Percentiles rank a stretch among this genome's conserved stretches.
These are phyloP conservation scores for Tenthredo scrophulariae DNA, from an alignment of 2,888 invertebrate species.

Conservation along the genomic window DNA sequence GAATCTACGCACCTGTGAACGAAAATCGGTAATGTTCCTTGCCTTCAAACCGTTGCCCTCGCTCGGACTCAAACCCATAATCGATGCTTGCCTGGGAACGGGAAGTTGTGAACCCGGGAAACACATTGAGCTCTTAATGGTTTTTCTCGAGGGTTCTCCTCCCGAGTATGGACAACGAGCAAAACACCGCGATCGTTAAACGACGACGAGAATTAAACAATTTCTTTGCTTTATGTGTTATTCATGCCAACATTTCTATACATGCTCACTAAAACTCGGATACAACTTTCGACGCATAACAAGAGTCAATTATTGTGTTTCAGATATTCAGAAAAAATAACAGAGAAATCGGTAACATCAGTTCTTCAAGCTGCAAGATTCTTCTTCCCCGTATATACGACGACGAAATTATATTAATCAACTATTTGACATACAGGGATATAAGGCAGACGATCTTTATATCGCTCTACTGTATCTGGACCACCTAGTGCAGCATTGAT, in stretches of 20 bases:
- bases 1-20: constrained; percentile 24
- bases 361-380: background rate
- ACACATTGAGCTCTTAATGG: background rate
- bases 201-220: background rate
- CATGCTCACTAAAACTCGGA: too few relatives aligned
- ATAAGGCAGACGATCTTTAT: background rate
- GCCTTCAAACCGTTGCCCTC: constrained; percentile 2
- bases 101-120: constrained; percentile 28
- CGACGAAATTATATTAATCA: background rate
- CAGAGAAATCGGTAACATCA: constrained; percentile 14
- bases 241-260: background rate
- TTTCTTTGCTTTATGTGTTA: background rate
- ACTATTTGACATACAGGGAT: background rate
- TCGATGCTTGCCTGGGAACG: constrained; percentile 26
- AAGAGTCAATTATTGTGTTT: background rate
- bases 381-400: background rate
- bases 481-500: constrained; percentile 18
- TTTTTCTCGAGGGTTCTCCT: background rate
- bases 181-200: constrained; percentile 4
- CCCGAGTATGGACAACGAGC: background rate
- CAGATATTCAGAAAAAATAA: background rate
- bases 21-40: constrained; percentile 11
- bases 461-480: background rate
- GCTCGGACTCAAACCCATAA: background rate
- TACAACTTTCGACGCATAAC: too few relatives aligned